Base-by-base conservation (phyloP, 2,797 vertebrate genomes). In the Tauraco hartlaubi region DNA sequence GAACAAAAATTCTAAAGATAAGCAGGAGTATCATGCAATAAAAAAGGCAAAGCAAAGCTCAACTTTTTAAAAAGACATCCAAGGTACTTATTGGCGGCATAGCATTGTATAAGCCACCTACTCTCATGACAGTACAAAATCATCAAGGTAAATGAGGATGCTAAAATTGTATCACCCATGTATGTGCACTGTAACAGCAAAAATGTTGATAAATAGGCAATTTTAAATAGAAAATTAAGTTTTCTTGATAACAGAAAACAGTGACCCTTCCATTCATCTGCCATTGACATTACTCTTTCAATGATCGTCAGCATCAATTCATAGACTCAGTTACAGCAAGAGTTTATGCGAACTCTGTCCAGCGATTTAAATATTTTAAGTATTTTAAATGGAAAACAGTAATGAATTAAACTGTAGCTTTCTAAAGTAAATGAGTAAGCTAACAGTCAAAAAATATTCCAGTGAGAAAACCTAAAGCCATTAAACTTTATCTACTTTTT, bases 401-500 rank as follows among this genome's bases (percentile, higher is more conserved):
- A 63, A 62, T 93, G 81, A 97, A 96, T 97, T 97, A 93, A 97
- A 96, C 58, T 89, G 46, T 6, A 29, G 15, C 25, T 73, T 68
- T 95, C 88, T 80, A 71, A 92, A 88, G 78, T 39, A 83, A 92
- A 96, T 63, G 79, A 66, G 85, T 87, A 96, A 94, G 84, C 95
- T 95, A 96, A 95, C 88, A 97, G 91, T 81, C 55, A 29, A 51
- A 83, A 88, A 67, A 87, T 43, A 96, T 87, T 95, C 96, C 94
- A 78, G 94, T 74, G 92, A 94, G 95, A 96, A 94, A 35, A 96
- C 22, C 39, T 94, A 93, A 97, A 96, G 97, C 97, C 97, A 97
- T 98, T 97, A 97, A 97, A 98, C 92, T 97, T 97, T 87, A 95
- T 92, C 96, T 97, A 94, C 94, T 97, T 97, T 52, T 96, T 94